These are phyloP conservation scores for Lethenteron camtschaticum DNA, from an alignment of 2,113 vertebrate genomes.

Conservation along the genomic window DNA sequence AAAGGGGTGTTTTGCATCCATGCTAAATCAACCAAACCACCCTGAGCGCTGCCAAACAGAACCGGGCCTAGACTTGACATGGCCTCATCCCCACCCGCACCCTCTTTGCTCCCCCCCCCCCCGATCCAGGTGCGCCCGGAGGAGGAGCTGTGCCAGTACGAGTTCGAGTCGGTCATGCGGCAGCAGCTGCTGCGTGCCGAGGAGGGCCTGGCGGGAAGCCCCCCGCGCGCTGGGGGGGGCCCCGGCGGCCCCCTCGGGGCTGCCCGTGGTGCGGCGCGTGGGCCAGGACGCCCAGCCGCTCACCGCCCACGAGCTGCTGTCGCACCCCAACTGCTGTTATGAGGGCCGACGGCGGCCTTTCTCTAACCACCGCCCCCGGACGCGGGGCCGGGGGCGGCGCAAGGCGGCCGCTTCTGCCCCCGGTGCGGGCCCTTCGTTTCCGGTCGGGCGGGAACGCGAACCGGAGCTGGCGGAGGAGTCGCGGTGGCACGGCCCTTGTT, in stretches of 20 bases:
- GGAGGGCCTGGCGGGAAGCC: slow-evolving; percentile 63
- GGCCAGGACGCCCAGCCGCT: slow-evolving; percentile 85
- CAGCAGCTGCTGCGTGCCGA: slow-evolving; percentile 90
- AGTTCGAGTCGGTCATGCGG: slow-evolving; percentile 98
- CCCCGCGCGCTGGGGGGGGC: too few relatives aligned
- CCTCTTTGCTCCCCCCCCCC: neutral
- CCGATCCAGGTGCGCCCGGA: slow-evolving; percentile 52
- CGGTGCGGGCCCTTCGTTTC: too few relatives aligned
- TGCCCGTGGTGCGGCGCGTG: slow-evolving; percentile 65
- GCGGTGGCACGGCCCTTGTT: too few relatives aligned
- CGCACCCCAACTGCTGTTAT: neutral
- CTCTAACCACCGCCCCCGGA: neutral
- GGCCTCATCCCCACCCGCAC: neutral
- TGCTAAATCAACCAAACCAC: neutral
- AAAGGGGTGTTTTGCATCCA: neutral
- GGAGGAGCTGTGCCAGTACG: slow-evolving; percentile 88
- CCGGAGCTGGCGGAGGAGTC: too few relatives aligned
- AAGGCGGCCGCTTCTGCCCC: too few relatives aligned
- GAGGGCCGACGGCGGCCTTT: neutral
- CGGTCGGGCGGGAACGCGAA: too few relatives aligned
- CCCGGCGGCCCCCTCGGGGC: slow-evolving; percentile 46
- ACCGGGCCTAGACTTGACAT: neutral
- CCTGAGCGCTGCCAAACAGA: neutral
- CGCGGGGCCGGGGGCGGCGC: too few relatives aligned
- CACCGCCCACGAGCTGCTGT: slow-evolving; percentile 46